Base-by-base conservation (phyloP, 2,113 vertebrate species). In the Struthidea cinerea region DNA sequence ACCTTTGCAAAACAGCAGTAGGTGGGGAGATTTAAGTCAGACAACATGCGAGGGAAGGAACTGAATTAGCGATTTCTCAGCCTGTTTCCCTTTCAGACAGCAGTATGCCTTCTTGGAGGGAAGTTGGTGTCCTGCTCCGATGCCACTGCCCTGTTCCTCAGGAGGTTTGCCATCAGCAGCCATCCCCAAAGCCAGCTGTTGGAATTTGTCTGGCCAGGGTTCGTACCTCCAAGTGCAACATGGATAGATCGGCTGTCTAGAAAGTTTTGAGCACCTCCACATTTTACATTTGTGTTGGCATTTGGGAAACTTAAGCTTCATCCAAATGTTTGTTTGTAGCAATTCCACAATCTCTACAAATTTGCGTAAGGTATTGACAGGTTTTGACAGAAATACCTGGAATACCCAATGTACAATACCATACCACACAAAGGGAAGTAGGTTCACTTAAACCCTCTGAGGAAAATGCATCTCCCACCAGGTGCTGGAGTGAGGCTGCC, bases 181-280 rank as follows among this genome's bases (percentile, higher is more conserved):
- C 16, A 32, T 50, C 19, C 24, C 39, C 3, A 6, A 42, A 39
- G 37, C 39, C 67, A 3, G 1, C 46, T 52, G 11, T 41, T 57
- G 55, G 80, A 61, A 53, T 42, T 24, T 3, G 65, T 87, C 18
- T 1, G 2, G 42, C 3, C 11, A 4, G 6, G 20, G 41, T 20
- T 35, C 16, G 2, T 23, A 22, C 4, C 49, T 41, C 0, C 24
- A 79, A 49, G 26, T 28, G 16, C 27, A n/a, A 6, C 3, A 0
- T 28, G 55, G 17, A 5, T 46, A 30, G 33, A 28, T 61, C 17
- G 65, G 7, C 16, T 70, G 4, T 77, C 71, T 37, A 35, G n/a
- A 42, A 73, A n/a, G 65, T 46, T 64, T 35, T 69, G 32, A 71
- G 23, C 2, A 1, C 13, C 16, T 88, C 23, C 27, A 27, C 18